These are phyloP conservation scores for Nycteola revayana DNA, from an alignment of 2,888 invertebrate species.

Conservation along the genomic window DNA sequence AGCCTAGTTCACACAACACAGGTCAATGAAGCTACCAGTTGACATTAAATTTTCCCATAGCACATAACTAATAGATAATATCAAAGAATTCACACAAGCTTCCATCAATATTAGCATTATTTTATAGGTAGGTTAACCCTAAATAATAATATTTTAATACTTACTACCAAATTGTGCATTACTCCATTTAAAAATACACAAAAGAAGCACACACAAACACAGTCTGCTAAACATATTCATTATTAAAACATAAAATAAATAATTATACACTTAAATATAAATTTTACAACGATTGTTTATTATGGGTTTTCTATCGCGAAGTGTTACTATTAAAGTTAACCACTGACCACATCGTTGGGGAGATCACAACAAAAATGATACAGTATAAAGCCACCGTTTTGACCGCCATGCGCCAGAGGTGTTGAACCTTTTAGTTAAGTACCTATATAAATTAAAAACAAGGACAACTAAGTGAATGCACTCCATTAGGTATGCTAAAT, in stretches of 20 bases:
- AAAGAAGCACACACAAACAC: slow-evolving; percentile 38
- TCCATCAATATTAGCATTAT: no score
- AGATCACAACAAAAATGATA: slow-evolving; percentile 65
- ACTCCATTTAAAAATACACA: slow-evolving; percentile 52
- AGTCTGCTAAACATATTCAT: slow-evolving; percentile 26
- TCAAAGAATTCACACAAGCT: no score
- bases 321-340: slow-evolving; percentile 11
- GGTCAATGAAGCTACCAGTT: no score
- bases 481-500: no score
- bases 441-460: no score
- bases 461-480: no score
- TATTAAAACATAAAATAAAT: background rate
- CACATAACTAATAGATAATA: no score
- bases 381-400: slow-evolving; percentile 62
- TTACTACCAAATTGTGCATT: slow-evolving; percentile 74
- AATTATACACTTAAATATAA: no score
- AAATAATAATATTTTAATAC: slow-evolving; percentile 26
- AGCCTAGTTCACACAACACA: no score
- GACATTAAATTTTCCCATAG: no score
- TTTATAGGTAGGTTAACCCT: no score
- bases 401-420: slow-evolving; percentile 50
- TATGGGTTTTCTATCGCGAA: background rate
- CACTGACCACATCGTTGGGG: slow-evolving; percentile 31
- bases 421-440: slow-evolving; percentile 50
- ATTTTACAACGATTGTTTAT: background rate